Conservation (phyloP, 2,797 vertebrate species). For the Gobionotothen gibberifrons region DNA sequence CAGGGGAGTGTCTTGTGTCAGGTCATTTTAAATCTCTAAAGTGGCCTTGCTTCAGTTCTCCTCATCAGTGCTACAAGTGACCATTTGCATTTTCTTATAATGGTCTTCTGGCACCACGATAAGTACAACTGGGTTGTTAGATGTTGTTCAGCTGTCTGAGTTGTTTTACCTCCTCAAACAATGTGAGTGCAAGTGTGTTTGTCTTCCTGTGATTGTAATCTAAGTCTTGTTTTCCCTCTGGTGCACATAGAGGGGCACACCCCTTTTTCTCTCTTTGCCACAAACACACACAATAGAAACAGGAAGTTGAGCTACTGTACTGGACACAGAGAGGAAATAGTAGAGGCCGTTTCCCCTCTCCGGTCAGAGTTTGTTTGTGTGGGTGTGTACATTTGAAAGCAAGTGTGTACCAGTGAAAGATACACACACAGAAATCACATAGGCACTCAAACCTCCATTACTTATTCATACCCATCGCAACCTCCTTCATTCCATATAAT, state of each 20-base stretch:
- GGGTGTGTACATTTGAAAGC: slow-evolving; percentile 10
- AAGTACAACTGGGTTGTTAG: slow-evolving; percentile 1
- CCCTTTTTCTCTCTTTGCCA: slow-evolving; percentile 54
- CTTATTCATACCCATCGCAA: slow-evolving; percentile 20
- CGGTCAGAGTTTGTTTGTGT: slow-evolving; percentile 31
- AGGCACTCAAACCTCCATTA: slow-evolving; percentile 20
- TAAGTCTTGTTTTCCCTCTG: slow-evolving; percentile 55
- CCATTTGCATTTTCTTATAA: not conserved
- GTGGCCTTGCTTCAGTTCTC: not conserved
- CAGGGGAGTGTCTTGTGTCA: not conserved
- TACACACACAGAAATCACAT: not conserved
- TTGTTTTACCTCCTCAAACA: slow-evolving; percentile 26
- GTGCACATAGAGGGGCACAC: slow-evolving; percentile 64
- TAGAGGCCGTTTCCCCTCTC: slow-evolving; percentile 61
- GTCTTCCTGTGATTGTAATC: slow-evolving; percentile 53
- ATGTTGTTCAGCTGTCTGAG: slow-evolving; percentile 24
- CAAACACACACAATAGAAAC: slow-evolving; percentile 59
- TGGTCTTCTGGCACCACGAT: not conserved
- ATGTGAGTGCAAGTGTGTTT: slow-evolving; percentile 33
- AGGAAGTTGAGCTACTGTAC: slow-evolving; percentile 78
- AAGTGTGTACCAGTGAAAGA: slow-evolving; percentile 10
- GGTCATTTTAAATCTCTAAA: not conserved
- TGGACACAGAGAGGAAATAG: slow-evolving; percentile 76
- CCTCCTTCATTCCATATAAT: slow-evolving; percentile 13
- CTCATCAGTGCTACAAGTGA: not conserved